These are phyloP conservation scores for Dinocampus coccinellae DNA, from an alignment of 2,888 invertebrate species.

Conservation along the genomic window DNA sequence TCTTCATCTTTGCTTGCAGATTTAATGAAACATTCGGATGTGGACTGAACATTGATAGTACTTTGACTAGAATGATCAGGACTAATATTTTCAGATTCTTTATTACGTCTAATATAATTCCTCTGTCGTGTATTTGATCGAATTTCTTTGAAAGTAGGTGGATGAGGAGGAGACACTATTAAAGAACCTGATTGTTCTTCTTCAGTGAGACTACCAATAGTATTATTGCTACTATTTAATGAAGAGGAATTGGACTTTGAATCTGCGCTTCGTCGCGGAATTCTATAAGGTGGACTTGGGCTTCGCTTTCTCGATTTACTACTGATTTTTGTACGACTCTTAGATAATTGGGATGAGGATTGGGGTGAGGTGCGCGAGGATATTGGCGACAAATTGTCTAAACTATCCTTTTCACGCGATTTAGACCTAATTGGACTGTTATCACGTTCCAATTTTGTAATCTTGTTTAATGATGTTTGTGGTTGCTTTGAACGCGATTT, in stretches of 20 bases:
- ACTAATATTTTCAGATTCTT: slow-evolving; percentile 73
- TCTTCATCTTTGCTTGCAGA: slow-evolving; percentile 66
- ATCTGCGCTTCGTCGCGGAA: slow-evolving; percentile 61
- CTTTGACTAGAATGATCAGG: slow-evolving; percentile 67
- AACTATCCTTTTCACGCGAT: slow-evolving; percentile 61
- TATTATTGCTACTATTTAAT: slow-evolving; percentile 51
- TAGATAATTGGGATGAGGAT: slow-evolving; percentile 70
- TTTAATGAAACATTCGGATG: slow-evolving; percentile 53
- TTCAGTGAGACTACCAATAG: slow-evolving; percentile 60
- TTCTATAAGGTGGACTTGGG: slow-evolving; percentile 64
- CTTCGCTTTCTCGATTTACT: slow-evolving; percentile 62
- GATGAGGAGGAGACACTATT: slow-evolving; percentile 66
- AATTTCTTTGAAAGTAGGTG: slow-evolving; percentile 65
- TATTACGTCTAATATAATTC: slow-evolving; percentile 78
- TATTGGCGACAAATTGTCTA: slow-evolving; percentile 29
- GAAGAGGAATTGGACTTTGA: slow-evolving; percentile 54
- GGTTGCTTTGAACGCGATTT: slow-evolving; percentile 63
- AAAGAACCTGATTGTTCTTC: slow-evolving; percentile 67
- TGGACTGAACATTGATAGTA: slow-evolving; percentile 37
- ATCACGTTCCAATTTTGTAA: slow-evolving; percentile 60
- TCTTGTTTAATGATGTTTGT: slow-evolving; percentile 56
- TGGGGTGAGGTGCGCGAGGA: slow-evolving; percentile 57
- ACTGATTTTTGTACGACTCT: slow-evolving; percentile 59
- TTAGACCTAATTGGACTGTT: slow-evolving; percentile 61
- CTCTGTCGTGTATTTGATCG: slow-evolving; percentile 69